Percentiles rank a stretch among this genome's conserved stretches.
These are phyloP conservation scores for Salmo trutta DNA, from an alignment of 2,797 vertebrate species.

Conservation along the genomic window DNA sequence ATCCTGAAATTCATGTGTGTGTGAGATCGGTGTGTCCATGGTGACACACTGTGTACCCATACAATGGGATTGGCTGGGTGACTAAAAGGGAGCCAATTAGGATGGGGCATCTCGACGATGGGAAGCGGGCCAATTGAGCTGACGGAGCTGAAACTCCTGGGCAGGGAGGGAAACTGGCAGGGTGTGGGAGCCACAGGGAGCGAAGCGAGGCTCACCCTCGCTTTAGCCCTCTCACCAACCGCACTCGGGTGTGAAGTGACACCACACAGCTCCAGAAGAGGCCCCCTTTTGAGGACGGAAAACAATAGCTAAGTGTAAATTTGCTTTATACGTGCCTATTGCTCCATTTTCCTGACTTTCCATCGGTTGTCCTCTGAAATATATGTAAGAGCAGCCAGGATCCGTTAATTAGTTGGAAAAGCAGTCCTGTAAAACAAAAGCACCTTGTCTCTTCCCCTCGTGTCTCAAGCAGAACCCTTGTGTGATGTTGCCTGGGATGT, in stretches of 20 bases:
- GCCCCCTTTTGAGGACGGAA: constrained; percentile 11
- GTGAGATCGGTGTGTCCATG: constrained; percentile 67
- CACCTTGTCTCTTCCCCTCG: constrained; percentile 50
- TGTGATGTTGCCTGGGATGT: constrained; percentile 54
- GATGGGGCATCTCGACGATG: constrained; percentile 64
- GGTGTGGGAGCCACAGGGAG: constrained; percentile 46
- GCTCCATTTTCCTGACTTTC: constrained; percentile 10
- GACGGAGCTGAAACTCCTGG: constrained; percentile 63
- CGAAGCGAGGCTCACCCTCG: constrained; percentile 48
- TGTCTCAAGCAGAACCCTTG: constrained; percentile 43
- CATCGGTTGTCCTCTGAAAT: constrained; percentile 44
- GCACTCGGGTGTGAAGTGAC: constrained; percentile 57
- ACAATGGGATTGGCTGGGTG: constrained; percentile 71
- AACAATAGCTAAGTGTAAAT: constrained; percentile 30
- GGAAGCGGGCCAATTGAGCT: constrained; percentile 78
- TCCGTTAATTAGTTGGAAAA: constrained; percentile 66
- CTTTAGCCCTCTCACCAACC: constrained; percentile 54
- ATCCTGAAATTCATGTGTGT: constrained; percentile 64
- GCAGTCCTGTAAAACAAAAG: constrained; percentile 69
- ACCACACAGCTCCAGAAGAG: constrained; percentile 44
- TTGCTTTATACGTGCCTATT: background rate
- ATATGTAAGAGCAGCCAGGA: constrained; percentile 44
- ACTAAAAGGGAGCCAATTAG: constrained; percentile 75
- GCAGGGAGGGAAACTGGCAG: constrained; percentile 54
- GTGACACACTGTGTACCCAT: constrained; percentile 67